phyloP scores from a whole-genome alignment of 1,140 invertebrate species.

The Brachionus paranguensis region DNA sequence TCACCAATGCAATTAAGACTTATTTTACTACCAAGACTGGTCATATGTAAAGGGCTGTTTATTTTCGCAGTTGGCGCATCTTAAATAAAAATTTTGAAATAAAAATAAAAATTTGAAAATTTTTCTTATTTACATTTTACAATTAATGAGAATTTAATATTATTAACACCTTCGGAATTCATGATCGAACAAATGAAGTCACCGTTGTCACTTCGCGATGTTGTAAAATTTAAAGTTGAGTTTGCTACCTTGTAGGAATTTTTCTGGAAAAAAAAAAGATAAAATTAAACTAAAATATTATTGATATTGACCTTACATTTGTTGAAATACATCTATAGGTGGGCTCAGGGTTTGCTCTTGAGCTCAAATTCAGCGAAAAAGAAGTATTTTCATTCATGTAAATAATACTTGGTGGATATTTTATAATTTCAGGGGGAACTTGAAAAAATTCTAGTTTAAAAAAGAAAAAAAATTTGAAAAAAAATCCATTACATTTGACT shows the following conservation, averaged over 20 bases:
- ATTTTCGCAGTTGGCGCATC: constrained; percentile 38
- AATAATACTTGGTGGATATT: constrained; percentile 34
- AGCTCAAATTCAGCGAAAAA: constrained; percentile 6
- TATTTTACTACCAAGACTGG: neutral
- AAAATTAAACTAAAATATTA: neutral
- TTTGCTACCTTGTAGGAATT: neutral
- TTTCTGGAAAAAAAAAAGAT: neutral
- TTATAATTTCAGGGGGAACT: constrained; percentile 36
- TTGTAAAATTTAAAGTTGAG: neutral
- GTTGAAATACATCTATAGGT: neutral
- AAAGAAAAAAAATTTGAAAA: neutral
- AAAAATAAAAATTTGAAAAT: neutral
- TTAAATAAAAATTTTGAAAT: neutral
- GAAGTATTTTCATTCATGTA: constrained; percentile 38
- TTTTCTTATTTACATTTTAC: constrained; percentile 34
- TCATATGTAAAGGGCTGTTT: neutral
- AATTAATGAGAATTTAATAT: constrained; percentile 4
- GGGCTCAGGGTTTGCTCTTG: constrained; percentile 25
- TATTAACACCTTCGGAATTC: neutral
- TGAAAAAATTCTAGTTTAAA: neutral
- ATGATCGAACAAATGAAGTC: constrained; percentile 24
- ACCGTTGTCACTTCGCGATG: neutral
- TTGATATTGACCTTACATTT: neutral
- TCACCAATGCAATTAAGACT: neutral
- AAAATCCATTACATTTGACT: constrained; percentile 25